Base-by-base conservation (phyloP, 2,113 vertebrate species). In the Procavia capensis region DNA sequence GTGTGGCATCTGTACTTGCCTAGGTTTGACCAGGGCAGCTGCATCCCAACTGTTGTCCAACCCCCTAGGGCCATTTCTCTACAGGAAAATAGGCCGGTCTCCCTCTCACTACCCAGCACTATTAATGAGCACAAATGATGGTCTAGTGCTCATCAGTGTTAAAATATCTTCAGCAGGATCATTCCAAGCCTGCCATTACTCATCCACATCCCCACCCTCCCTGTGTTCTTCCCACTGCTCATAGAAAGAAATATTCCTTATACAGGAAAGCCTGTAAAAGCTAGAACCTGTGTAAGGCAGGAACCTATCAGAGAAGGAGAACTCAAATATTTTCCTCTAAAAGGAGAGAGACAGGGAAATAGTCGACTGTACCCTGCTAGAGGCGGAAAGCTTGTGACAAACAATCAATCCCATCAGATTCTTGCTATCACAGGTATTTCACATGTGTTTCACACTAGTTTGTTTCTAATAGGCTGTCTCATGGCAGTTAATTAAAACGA, bases 11-110 rank as follows among this genome's bases (percentile, higher is more conserved):
- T 96, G 80, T 89, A 76, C 72, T 94, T 57, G 91, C 76, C 84
- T 84, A 75, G 80, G 81, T 90, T 92, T 89, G 80, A 79, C 79
- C 93, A 54, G 6, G n/a, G 83, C 94, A 97, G 96, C 95, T 96
- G 96, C 93, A 82, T 94, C 45, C 75, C 86, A 94, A 89, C 85
- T 93, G 88, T 86, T 88, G 70, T 86, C 74, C 70, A 87, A 92
- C 9, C 54, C 84, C n/a, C 70, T n/a, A 63, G 79, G 83, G 83
- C 83, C 57, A 61, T 75, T 70, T 89, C 72, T 86, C 68, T 36
- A 29, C 25, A 39, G 22, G 24, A 94, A 76, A 86, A 64, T 84
- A 72, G 79, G 80, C 95, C 64, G 84, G 64, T 50, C 45, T 63
- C 79, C 39, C 63, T 76, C 29, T 94, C 24, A 41, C 66, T 85